These are phyloP conservation scores for Sebastes aleutianus DNA, from an alignment of 2,797 vertebrate genomes.

Conservation along the genomic window DNA sequence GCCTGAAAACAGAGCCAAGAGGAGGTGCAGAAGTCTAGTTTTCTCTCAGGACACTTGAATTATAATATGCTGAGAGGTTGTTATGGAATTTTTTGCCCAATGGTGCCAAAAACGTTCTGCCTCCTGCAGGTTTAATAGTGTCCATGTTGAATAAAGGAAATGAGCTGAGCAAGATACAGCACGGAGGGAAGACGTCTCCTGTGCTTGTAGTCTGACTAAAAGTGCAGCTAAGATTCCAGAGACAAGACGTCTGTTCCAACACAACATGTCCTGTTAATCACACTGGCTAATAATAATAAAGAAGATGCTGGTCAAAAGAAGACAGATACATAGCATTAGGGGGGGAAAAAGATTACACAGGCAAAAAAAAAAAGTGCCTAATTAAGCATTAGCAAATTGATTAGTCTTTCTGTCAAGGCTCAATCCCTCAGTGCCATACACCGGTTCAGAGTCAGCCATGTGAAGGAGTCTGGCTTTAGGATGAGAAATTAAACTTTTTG, in stretches of 20 bases:
- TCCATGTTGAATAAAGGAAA: constrained; percentile 45
- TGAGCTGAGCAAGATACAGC: constrained; percentile 65
- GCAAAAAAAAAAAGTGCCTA: constrained; percentile 51
- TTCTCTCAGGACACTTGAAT: no score
- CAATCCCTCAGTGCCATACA: constrained; percentile 24
- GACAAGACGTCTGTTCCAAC: constrained; percentile 47
- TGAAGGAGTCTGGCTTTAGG: constrained; percentile 15
- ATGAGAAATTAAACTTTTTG: not conserved
- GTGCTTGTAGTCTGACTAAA: constrained; percentile 37
- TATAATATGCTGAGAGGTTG: no score
- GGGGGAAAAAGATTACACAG: constrained; percentile 11
- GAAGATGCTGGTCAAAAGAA: constrained; percentile 39
- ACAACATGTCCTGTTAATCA: constrained; percentile 65
- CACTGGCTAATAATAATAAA: constrained; percentile 44
- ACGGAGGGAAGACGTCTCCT: constrained; percentile 46
- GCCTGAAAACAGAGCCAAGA: no score
- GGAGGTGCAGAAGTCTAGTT: no score
- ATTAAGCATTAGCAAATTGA: constrained; percentile 66
- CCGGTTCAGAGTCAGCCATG: constrained; percentile 21
- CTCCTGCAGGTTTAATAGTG: not conserved
- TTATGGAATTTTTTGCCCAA: no score
- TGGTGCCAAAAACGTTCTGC: no score
- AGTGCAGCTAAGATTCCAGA: constrained; percentile 47
- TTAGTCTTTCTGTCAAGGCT: constrained; percentile 47
- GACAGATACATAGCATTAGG: constrained; percentile 42